Conservation (phyloP, 1,140 invertebrate species). For the Drosophila hydei region DNA sequence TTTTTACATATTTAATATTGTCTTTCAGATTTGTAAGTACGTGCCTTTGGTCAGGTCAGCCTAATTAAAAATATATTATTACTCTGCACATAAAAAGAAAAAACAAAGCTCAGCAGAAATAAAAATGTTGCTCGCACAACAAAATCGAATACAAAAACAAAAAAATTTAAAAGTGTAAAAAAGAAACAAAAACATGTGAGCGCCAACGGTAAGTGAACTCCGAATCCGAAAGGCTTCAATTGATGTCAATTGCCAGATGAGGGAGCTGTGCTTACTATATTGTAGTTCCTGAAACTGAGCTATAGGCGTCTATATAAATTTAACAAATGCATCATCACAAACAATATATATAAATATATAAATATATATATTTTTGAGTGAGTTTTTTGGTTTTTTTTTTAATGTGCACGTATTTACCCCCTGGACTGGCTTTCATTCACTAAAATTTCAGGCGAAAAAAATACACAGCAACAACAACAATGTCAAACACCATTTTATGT, state of each 20-base stretch:
- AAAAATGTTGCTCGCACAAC: constrained; percentile 52
- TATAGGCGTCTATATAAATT: neutral
- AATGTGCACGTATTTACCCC: constrained; percentile 11
- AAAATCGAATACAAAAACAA: constrained; percentile 41
- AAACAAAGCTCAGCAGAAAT: constrained; percentile 39
- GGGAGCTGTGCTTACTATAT: neutral
- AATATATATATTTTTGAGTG: neutral
- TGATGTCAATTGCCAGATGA: neutral
- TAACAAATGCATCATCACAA: constrained; percentile 2
- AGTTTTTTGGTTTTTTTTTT: neutral
- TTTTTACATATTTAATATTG: constrained; percentile 30
- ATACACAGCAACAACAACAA: constrained; percentile 26
- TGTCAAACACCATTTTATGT: constrained; percentile 26
- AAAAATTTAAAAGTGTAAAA: constrained; percentile 35
- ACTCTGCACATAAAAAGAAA: too few relatives aligned
- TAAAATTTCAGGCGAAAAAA: constrained; percentile 57
- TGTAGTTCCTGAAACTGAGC: neutral
- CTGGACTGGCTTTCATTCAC: constrained; percentile 44
- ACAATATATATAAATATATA: too few relatives aligned
- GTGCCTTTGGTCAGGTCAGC: constrained; percentile 46
- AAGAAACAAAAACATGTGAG: neutral
- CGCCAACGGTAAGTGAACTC: constrained; percentile 58
- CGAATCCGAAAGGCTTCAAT: neutral
- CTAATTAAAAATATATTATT: constrained; percentile 51
- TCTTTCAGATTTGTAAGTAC: constrained; percentile 7